phyloP scores from a whole-genome alignment of 2,113 vertebrate species.

The Colius striatus region DNA sequence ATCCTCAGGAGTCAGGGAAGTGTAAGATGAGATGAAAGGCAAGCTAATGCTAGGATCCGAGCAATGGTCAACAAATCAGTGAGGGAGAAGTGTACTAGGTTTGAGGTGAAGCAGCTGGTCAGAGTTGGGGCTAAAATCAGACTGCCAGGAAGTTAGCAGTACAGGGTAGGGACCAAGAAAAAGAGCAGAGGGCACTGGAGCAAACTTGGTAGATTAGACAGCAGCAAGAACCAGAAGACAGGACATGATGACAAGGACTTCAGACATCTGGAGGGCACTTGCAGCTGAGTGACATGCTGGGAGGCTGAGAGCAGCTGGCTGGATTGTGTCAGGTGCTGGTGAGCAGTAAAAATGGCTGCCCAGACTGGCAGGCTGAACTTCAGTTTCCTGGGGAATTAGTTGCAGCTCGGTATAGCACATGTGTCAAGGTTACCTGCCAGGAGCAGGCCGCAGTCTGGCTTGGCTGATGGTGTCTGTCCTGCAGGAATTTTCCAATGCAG shows the following conservation, averaged over 20 bases:
- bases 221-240: not conserved
- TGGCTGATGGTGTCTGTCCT: not conserved
- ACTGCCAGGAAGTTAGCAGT: not conserved
- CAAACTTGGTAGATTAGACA: not conserved
- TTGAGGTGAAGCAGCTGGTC: not conserved
- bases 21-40: not conserved
- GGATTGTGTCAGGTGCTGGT: not conserved
- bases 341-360: not conserved
- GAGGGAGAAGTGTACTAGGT: not conserved
- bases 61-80: not conserved
- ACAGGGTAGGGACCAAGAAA: not conserved
- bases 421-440: not conserved
- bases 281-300: not conserved
- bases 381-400: not conserved
- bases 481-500: not conserved
- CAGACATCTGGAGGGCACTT: not conserved
- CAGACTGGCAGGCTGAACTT: not conserved
- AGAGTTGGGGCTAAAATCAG: not conserved
- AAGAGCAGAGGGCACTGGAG: not conserved
- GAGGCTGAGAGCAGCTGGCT: not conserved
- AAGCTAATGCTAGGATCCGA: not conserved
- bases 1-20: not conserved
- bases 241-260: not conserved
- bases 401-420: rapidly evolving
- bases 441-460: not conserved